A percentile compares a stretch with the other conserved stretches of the same genome.
phyloP scores from a whole-genome alignment of 2,797 vertebrate species.

The Esox masquinongy region DNA sequence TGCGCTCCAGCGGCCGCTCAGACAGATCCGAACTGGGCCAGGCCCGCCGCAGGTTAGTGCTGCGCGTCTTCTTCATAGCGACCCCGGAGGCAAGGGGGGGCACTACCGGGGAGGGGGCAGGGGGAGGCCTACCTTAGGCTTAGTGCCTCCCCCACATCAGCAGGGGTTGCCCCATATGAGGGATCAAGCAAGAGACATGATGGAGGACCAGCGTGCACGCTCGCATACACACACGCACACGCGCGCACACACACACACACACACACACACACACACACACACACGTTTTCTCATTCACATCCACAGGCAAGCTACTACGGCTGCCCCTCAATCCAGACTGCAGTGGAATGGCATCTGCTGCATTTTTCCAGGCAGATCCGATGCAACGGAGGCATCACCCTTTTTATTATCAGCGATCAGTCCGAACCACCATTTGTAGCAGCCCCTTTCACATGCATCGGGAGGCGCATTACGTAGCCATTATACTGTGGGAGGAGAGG shows the following conservation, averaged over 20 bases:
- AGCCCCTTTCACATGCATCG: conserved; percentile 89
- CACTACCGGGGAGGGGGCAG: conserved; percentile 41
- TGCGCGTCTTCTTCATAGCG: conserved; percentile 87
- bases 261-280: conserved; percentile 70
- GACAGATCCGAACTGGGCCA: conserved; percentile 89
- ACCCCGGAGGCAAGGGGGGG: conserved; percentile 27
- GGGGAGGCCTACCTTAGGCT: conserved; percentile 82
- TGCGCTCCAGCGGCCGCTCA: conserved; percentile 85
- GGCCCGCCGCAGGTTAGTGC: conserved; percentile 85
- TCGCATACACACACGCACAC: conserved; percentile 59
- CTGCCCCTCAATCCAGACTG: conserved; percentile 52
- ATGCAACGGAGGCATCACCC: conserved; percentile 93
- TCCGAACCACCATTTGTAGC: conserved; percentile 84
- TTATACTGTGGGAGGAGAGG: conserved; percentile 71
- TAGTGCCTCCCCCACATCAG: conserved; percentile 82
- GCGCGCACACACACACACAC: conserved; percentile 72
- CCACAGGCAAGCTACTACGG: conserved; percentile 60
- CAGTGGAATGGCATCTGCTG: conserved; percentile 64
- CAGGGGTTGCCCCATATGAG: conserved; percentile 76
- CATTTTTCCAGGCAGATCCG: conserved; percentile 69
- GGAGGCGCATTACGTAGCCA: conserved; percentile 85
- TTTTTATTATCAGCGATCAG: conserved; percentile 85
- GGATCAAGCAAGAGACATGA: conserved; percentile 79
- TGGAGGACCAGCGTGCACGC: conserved; percentile 74
- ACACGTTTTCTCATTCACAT: conserved; percentile 68